A percentile compares a stretch with the other conserved stretches of the same genome.
Evolutionary conservation across 2,888 invertebrate genomes (phyloP).

Genomic region (Drosophila affinis): DNA sequence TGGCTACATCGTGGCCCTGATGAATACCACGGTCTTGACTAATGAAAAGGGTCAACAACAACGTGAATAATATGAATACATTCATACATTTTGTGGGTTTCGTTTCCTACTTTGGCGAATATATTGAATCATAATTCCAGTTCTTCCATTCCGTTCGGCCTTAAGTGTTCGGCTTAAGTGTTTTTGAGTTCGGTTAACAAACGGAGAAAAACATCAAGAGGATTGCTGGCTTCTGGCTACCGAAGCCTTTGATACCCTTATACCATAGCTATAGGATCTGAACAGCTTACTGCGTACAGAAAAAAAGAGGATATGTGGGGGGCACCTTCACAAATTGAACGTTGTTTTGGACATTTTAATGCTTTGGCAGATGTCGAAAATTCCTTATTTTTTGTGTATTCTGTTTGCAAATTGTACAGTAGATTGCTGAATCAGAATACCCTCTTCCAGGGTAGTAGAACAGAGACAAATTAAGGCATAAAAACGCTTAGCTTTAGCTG

Average conservation of each 20-base stretch:
- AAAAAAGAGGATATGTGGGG: too few species aligned
- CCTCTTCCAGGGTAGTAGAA: neutral
- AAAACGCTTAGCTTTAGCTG: neutral
- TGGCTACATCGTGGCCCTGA: too few species aligned
- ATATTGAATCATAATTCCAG: slow-evolving; percentile 21
- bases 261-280: neutral
- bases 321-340: too few species aligned
- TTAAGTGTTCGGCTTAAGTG: neutral
- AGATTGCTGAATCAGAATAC: too few species aligned
- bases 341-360: too few species aligned
- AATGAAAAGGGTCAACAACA: slow-evolving; percentile 29
- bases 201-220: neutral
- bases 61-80: slow-evolving; percentile 28
- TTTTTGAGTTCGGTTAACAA: neutral
- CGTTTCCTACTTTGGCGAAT: neutral
- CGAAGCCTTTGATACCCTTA: neutral
- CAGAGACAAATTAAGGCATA: neutral
- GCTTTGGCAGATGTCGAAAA: too few species aligned
- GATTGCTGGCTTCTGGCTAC: neutral
- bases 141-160: neutral
- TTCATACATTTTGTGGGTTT: neutral
- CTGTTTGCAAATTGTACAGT: too few species aligned
- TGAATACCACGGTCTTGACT: neutral
- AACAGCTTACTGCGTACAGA: too few species aligned
- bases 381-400: too few species aligned